phyloP scores from a whole-genome alignment of 1,140 invertebrate species.

The Oreohelix idahoensis region DNA sequence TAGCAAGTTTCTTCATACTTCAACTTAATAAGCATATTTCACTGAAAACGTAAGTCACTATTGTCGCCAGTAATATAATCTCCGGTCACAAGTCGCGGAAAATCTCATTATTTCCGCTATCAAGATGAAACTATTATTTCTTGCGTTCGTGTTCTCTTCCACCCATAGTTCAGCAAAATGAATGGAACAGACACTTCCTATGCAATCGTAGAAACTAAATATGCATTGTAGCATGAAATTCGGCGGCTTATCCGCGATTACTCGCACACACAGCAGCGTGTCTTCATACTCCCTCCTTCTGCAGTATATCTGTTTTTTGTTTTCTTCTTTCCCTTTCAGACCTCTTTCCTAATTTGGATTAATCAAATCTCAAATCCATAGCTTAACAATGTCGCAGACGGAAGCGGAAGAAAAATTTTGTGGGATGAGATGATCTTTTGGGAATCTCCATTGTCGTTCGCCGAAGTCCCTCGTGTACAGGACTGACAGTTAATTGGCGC shows the following conservation, averaged over 20 bases:
- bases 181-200: no score
- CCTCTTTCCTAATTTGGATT: background rate
- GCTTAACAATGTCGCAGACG: background rate
- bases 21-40: no score
- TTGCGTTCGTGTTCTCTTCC: no score
- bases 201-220: background rate
- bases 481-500: background rate
- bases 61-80: no score
- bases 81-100: no score
- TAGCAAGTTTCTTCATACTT: no score
- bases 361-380: constrained; percentile 16
- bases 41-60: no score
- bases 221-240: background rate
- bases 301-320: background rate
- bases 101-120: no score
- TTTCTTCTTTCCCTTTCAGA: background rate
- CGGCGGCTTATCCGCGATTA: background rate
- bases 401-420: background rate
- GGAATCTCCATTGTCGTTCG: background rate
- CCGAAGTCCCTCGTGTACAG: background rate
- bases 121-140: no score
- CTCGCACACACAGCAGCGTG: no score
- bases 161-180: no score
- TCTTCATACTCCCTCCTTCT: no score
- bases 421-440: constrained; percentile 5